Base-by-base conservation (phyloP, 2,888 invertebrate genomes). In the Agrilus biguttatus region DNA sequence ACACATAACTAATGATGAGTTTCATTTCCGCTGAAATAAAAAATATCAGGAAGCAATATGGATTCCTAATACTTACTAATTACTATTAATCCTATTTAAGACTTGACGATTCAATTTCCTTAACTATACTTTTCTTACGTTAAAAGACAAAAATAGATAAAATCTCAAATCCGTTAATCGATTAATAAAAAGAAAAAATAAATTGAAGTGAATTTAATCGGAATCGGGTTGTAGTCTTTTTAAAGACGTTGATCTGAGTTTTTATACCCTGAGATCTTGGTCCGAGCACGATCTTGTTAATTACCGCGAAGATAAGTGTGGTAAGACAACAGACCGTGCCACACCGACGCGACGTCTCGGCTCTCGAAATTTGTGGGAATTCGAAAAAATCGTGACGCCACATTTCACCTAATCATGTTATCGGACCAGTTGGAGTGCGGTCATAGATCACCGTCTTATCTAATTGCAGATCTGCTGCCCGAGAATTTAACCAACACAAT, bases 271-370 rank as follows among this genome's bases (percentile, higher is more conserved):
- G 52, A 53, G 56, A 58, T 55, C 56, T 44, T 45, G 28, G 52
- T 53, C 52, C 50, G 53, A 48, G 55, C 61, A 61, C 60, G 61
- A 60, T 56, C 52, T 55, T 56, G 59, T 61, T 61, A 61, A 61
- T 61, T 60, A 59, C 55, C 49, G 48, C 45, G 45, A 45, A 53
- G 57, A 58, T 58, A 53, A 47, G 55, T 48, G 53, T 55, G 54
- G 54, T 53, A 52, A 49, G 47, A 47, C 45, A 47, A 41, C 47
- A 44, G 46, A 43, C 43, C 51, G 51, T 52, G 52, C 52, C 51
- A 53, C 51, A 52, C 51, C 48, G 51, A 45, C 48, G 49, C 47
- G 46, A 53, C 28, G 28, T 28, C 28, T 28, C 28, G 28, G 10
- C 10, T 3, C 28, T 28, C 28, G 28, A 54, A 57, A 58, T 55